Conservation (phyloP, 2,888 invertebrate species). For the Acrocera orbiculus region DNA sequence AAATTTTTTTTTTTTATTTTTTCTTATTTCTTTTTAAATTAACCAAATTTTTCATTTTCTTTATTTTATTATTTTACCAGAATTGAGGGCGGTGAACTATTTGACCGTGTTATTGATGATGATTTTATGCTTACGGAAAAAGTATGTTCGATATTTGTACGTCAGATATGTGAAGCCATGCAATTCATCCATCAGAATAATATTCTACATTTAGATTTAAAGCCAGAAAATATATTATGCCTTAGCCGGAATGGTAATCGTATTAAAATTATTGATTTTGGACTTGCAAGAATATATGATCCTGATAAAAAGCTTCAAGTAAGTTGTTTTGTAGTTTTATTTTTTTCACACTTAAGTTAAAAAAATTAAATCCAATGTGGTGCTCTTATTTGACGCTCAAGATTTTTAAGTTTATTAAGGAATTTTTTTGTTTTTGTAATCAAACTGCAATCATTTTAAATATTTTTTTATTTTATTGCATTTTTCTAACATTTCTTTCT, state of each 20-base stretch:
- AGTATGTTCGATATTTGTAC: conserved; percentile 89
- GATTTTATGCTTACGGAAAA: conserved; percentile 94
- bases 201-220: conserved; percentile 93
- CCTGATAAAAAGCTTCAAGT: conserved; percentile 75
- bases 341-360: no score
- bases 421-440: no score
- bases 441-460: no score
- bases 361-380: no score
- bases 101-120: conserved; percentile 96
- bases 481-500: no score
- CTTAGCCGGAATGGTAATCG: conserved; percentile 91
- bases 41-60: background rate
- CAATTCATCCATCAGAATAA: conserved; percentile 92
- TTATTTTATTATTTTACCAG: conserved; percentile 35
- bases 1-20: background rate
- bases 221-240: conserved; percentile 98
- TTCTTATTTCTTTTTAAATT: background rate
- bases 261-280: conserved; percentile 98
- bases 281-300: conserved; percentile 81
- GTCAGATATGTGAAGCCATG: conserved; percentile 96
- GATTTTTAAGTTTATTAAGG: no score
- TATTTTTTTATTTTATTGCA: no score
- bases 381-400: no score
- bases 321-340: conserved; percentile 5
- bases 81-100: conserved; percentile 94